phyloP scores from a whole-genome alignment of 2,888 invertebrate genomes.

The Harmothoe impar region DNA sequence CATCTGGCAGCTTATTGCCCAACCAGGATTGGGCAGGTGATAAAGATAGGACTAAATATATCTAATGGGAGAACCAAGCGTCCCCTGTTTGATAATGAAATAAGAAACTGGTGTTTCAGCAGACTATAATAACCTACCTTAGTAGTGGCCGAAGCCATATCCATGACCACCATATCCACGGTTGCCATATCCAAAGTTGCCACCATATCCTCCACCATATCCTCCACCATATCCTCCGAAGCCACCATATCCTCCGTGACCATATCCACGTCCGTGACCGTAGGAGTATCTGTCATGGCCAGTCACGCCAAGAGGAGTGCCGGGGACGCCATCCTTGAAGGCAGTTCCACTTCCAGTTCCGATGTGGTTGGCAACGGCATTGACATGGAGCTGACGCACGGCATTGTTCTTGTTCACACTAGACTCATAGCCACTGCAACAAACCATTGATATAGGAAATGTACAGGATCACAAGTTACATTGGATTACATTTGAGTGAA shows the following conservation, averaged over 20 bases:
- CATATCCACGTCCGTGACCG: neutral
- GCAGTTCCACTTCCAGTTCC: conserved; percentile 54
- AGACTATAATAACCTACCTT: too few relatives aligned
- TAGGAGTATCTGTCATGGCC: conserved; percentile 40
- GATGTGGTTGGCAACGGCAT: neutral
- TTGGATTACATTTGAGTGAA: too few relatives aligned
- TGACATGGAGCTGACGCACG: conserved; percentile 27
- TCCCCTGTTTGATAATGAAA: too few relatives aligned
- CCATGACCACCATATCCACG: neutral
- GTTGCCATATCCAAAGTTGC: conserved; percentile 36
- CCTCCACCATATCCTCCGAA: too few relatives aligned
- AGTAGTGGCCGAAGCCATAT: neutral
- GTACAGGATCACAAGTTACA: too few relatives aligned
- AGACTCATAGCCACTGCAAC: conserved; percentile 6
- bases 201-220: conserved; percentile 30
- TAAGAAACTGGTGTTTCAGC: too few relatives aligned
- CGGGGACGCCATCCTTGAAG: conserved; percentile 46
- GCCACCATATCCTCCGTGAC: too few relatives aligned
- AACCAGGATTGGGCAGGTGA: too few relatives aligned
- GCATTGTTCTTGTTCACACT: conserved; percentile 49
- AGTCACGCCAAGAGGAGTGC: conserved; percentile 58
- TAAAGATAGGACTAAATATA: too few relatives aligned
- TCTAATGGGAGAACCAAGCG: too few relatives aligned
- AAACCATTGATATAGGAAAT: too few relatives aligned
- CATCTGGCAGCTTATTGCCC: too few relatives aligned